Evolutionary conservation across 2,113 vertebrate species (phyloP), one percentile per base, ranked within the genome.

Genomic region (Dascyllus trimaculatus): DNA sequence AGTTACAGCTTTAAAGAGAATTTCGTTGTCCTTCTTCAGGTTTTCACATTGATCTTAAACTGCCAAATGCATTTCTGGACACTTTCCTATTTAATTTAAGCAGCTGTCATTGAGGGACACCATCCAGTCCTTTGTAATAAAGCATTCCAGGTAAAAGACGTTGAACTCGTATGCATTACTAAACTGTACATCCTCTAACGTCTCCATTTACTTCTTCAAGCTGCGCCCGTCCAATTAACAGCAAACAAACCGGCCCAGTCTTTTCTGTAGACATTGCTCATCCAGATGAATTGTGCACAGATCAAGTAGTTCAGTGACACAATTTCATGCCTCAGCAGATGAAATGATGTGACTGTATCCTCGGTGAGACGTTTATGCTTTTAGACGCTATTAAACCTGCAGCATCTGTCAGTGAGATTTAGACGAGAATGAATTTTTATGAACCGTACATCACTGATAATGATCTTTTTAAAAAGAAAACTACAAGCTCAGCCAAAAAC

Each of bases 31-130:
- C 61, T 15, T 78, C 7, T 72, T 64, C 1, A 0, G 0, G 21
- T 69, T 45, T 38, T 11, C n/a, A 14, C 15, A 69, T 87, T 80
- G 74, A 76, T 86, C 45, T 46, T 80, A 70, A 65, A 58, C 35
- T 63, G 24, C 54, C 63, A 63, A 75, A 78, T 70, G 77, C 77
- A 66, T 21, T 43, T 14, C 62, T 85, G 85, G 87, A 81, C 43
- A 63, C 46, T 7, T 72, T 84, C 75, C 78, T 80, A 48, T 65
- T 85, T 86, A 38, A 43, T 71, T 84, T 48, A 68, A 86, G 77
- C 24, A 0, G 32, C 56, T 77, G 48, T 80, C 75, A 78, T 49
- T 17, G 65, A 65, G 60, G 26, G 45, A 43, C 52, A 64, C 60
- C 60, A 71, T 81, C 75, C 69, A 62, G 24, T 45, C 5, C 15